phyloP scores from a whole-genome alignment of 2,113 vertebrate genomes.

The Procavia capensis region DNA sequence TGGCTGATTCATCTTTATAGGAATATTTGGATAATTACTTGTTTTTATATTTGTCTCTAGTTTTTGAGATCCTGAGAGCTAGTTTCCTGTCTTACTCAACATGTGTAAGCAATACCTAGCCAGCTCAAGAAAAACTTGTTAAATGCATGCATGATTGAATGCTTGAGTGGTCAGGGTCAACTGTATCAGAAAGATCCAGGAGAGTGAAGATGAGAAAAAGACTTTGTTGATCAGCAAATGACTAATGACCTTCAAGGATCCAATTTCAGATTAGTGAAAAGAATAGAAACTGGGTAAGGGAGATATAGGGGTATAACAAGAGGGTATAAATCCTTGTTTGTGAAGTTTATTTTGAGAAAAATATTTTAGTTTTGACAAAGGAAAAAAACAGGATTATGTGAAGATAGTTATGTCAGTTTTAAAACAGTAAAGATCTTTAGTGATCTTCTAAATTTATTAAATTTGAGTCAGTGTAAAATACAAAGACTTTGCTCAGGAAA shows the following conservation, averaged over 20 bases:
- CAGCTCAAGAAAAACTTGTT: background rate
- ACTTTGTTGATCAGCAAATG: background rate
- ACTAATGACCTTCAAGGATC: background rate
- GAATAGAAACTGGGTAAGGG: background rate
- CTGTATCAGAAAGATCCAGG: background rate
- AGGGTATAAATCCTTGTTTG: background rate
- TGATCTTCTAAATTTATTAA: background rate
- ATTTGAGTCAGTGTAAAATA: conserved; percentile 23
- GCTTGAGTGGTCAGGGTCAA: background rate
- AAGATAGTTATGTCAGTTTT: background rate
- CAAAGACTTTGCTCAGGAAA: background rate
- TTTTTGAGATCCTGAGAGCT: background rate
- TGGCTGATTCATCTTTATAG: background rate
- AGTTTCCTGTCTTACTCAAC: background rate
- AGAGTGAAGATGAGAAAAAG: background rate
- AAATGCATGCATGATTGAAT: background rate
- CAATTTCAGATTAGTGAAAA: background rate
- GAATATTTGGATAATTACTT: background rate
- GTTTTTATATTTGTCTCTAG: background rate
- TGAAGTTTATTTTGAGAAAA: background rate
- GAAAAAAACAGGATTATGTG: background rate
- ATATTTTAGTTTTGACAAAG: conserved; percentile 26
- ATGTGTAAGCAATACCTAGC: background rate
- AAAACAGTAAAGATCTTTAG: background rate
- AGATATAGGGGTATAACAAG: background rate